A percentile compares a stretch with the other conserved stretches of the same genome.
phyloP scores from a whole-genome alignment of 2,113 vertebrate species.

The Gulo gulo region DNA sequence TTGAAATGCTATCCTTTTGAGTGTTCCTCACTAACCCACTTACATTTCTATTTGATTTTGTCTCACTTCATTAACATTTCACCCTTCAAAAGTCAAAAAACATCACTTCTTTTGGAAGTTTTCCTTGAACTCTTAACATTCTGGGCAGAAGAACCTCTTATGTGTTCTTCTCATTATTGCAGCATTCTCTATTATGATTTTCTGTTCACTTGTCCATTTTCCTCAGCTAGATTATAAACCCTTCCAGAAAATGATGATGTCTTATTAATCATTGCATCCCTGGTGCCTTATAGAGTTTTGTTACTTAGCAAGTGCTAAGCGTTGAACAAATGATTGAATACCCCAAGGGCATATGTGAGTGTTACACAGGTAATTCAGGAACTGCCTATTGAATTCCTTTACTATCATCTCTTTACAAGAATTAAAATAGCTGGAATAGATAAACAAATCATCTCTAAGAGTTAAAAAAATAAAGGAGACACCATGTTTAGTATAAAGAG shows the following conservation, averaged over 20 bases:
- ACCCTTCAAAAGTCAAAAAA: slow-evolving; percentile 1
- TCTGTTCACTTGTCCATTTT: neutral
- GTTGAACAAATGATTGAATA: neutral
- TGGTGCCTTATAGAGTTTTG: neutral
- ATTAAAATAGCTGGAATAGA: neutral
- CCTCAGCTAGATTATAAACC: neutral
- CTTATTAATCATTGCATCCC: neutral
- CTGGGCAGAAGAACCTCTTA: neutral
- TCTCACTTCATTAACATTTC: neutral
- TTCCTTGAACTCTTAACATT: neutral
- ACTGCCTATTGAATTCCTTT: neutral
- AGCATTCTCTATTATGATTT: neutral
- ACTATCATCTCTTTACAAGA: neutral
- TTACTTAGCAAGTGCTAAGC: slow-evolving; percentile 32
- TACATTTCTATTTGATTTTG: neutral
- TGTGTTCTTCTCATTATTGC: neutral
- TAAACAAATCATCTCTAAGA: neutral
- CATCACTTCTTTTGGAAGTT: neutral
- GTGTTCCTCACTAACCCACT: neutral
- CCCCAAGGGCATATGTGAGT: neutral
- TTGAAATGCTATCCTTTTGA: neutral
- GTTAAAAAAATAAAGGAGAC: neutral
- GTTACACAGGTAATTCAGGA: neutral
- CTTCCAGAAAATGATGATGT: slow-evolving; percentile 6
- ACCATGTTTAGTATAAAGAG: neutral